These are phyloP conservation scores for Trichonephila clavata DNA, from an alignment of 1,140 invertebrate species.

Conservation along the genomic window DNA sequence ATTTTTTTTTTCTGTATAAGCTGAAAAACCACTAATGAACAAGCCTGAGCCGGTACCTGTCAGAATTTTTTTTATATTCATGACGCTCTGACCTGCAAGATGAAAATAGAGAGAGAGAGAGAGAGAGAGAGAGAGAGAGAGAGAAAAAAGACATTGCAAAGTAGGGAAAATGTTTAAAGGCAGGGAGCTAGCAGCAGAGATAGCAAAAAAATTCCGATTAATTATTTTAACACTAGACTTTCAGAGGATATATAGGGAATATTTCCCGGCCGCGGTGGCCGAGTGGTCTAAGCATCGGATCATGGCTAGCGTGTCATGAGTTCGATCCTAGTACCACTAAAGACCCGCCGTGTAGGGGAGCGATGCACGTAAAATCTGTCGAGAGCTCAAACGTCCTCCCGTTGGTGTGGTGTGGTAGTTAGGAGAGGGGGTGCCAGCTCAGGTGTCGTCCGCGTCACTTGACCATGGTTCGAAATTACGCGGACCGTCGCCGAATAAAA, in stretches of 20 bases:
- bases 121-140: background rate
- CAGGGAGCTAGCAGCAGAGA: background rate
- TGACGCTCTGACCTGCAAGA: background rate
- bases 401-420: too few species aligned
- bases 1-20: conserved; percentile 4
- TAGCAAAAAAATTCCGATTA: background rate
- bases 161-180: background rate
- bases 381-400: too few species aligned
- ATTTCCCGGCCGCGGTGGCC: too few species aligned
- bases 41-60: conserved; percentile 26
- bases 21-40: conserved; percentile 67
- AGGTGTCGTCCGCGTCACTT: too few species aligned
- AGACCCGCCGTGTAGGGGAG: too few species aligned
- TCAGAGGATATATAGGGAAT: background rate
- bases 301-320: too few species aligned
- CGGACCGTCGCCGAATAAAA: too few species aligned
- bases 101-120: background rate
- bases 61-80: conserved; percentile 11
- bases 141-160: background rate
- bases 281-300: too few species aligned
- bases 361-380: too few species aligned
- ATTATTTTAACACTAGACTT: conserved; percentile 4
- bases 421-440: too few species aligned
- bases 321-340: too few species aligned
- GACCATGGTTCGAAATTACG: too few species aligned